Evolutionary conservation across 2,113 vertebrate species (phyloP).

Genomic region (Natator depressus): DNA sequence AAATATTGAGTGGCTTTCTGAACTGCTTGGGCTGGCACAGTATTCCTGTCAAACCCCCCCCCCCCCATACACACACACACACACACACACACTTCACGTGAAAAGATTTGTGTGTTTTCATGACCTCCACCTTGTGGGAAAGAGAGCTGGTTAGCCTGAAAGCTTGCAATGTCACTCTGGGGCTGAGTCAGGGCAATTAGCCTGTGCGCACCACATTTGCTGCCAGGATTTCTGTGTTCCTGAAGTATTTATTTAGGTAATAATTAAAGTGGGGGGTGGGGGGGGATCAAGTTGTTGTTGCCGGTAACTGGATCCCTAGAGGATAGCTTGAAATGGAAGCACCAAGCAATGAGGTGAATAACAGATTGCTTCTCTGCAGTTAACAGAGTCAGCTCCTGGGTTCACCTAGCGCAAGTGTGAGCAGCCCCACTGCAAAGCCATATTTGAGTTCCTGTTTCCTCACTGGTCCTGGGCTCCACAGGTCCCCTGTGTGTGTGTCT

Average conservation of each 20-base stretch:
- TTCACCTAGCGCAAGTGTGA: background rate
- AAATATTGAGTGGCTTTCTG: background rate
- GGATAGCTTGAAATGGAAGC: background rate
- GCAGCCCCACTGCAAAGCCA: background rate
- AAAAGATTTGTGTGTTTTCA: background rate
- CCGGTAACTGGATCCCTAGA: background rate
- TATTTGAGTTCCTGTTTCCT: background rate
- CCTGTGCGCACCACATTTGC: background rate
- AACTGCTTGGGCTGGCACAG: background rate
- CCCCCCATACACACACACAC: too few species aligned
- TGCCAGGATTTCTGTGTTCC: background rate
- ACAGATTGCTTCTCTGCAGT: background rate
- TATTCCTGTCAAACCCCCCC: background rate
- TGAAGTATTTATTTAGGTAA: constrained; percentile 43
- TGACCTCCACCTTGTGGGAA: constrained; percentile 29
- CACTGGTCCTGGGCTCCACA: background rate
- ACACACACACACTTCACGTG: background rate
- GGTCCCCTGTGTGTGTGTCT: background rate
- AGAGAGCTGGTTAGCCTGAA: background rate
- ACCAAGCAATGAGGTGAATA: background rate
- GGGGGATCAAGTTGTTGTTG: background rate
- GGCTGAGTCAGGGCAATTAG: constrained; percentile 27
- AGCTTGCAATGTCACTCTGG: background rate
- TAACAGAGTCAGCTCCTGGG: background rate
- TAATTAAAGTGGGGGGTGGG: constrained; percentile 27